Evolutionary conservation across 2,888 invertebrate genomes (phyloP).

Genomic region (Orchesellides sinensis): DNA sequence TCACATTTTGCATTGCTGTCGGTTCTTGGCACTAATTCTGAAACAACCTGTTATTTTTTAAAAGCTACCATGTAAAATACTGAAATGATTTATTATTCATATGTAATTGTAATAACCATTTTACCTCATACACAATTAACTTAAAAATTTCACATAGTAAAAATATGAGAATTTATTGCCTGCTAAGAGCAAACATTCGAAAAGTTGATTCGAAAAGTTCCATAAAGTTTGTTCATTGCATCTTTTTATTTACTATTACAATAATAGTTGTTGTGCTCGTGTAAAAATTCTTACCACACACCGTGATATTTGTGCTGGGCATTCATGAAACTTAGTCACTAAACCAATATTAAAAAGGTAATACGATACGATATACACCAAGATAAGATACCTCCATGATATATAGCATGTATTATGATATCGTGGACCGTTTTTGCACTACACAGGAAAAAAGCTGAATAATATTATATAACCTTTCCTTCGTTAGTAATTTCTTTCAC

Average conservation of each 20-base stretch:
- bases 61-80: conserved; percentile 54
- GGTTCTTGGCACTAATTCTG: conserved; percentile 53
- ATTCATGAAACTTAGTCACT: too few species aligned
- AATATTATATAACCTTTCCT: background rate
- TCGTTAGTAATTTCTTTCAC: background rate
- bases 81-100: conserved; percentile 28
- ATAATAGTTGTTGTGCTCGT: background rate
- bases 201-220: conserved; percentile 2
- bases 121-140: conserved; percentile 22
- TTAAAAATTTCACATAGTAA: conserved; percentile 49
- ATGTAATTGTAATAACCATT: background rate
- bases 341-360: background rate
- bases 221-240: background rate
- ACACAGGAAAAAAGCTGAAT: background rate
- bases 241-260: conserved; percentile 1
- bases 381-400: background rate
- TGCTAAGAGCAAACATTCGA: background rate
- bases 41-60: conserved; percentile 51
- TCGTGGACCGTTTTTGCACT: too few species aligned
- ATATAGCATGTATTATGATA: too few species aligned
- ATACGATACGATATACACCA: background rate
- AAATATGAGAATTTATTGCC: conserved; percentile 50
- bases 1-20: conserved; percentile 57
- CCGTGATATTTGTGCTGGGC: too few species aligned
- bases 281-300: too few species aligned